Percentiles rank a stretch among this genome's conserved stretches.
Evolutionary conservation across 2,888 invertebrate genomes (phyloP).

Genomic region (Heterodera filipjevi): DNA sequence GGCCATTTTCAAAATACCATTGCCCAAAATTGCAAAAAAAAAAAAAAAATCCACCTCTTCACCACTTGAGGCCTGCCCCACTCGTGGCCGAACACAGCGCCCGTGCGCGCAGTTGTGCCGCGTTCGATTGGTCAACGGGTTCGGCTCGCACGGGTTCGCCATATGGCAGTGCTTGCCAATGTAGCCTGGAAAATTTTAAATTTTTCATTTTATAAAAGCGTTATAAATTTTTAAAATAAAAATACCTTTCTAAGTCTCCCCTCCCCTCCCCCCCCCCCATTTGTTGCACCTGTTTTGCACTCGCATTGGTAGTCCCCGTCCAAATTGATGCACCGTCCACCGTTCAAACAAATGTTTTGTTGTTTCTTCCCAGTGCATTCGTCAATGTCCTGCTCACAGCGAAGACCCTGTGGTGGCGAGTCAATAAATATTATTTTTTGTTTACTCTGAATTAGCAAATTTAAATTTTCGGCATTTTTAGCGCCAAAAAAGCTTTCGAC

Average conservation of each 20-base stretch:
- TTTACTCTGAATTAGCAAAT: background rate
- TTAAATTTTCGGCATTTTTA: too few species aligned
- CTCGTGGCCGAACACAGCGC: constrained; percentile 42
- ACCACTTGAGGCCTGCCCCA: constrained; percentile 40
- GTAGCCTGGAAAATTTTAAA: constrained; percentile 43
- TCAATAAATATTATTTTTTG: background rate
- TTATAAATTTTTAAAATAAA: too few species aligned
- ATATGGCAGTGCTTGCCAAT: constrained; percentile 56
- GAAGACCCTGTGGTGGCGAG: constrained; percentile 42
- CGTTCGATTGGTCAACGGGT: constrained; percentile 46
- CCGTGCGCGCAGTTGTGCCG: constrained; percentile 52
- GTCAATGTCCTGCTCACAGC: constrained; percentile 51
- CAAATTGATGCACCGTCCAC: constrained; percentile 54
- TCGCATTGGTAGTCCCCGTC: constrained; percentile 56
- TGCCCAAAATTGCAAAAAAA: background rate
- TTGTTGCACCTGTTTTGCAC: constrained; percentile 45
- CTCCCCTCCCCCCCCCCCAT: too few species aligned
- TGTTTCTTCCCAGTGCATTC: constrained; percentile 37
- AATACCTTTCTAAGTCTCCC: too few species aligned
- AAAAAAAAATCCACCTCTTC: too few species aligned
- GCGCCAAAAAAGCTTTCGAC: background rate
- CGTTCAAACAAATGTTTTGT: constrained; percentile 52
- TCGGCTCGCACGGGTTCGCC: constrained; percentile 54
- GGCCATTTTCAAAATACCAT: too few species aligned
- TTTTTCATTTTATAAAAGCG: too few species aligned